phyloP scores from a whole-genome alignment of 2,888 invertebrate species.

The Phanerotoma sp. region DNA sequence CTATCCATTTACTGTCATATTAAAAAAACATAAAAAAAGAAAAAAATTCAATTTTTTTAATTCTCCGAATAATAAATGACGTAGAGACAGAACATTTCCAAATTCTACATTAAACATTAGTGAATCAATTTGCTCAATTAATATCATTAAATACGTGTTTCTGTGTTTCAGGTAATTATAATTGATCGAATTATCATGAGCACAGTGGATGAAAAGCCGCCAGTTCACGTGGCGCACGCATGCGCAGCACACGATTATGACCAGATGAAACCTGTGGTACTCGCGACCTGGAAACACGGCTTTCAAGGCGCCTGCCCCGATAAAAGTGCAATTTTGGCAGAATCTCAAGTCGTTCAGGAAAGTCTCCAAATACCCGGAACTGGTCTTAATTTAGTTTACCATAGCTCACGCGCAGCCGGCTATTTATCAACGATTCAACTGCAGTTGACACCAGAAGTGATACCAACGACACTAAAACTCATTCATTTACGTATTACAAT shows the following conservation, averaged over 20 bases:
- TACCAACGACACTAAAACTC: constrained; percentile 78
- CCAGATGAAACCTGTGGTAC: constrained; percentile 87
- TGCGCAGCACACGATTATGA: constrained; percentile 90
- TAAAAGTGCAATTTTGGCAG: constrained; percentile 84
- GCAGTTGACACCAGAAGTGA: constrained; percentile 82
- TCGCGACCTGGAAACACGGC: constrained; percentile 93
- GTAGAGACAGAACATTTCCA: too few relatives aligned
- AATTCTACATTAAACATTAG: too few relatives aligned
- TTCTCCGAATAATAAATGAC: too few relatives aligned
- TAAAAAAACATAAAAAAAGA: too few relatives aligned
- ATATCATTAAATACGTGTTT: too few relatives aligned
- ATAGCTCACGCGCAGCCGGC: constrained; percentile 91
- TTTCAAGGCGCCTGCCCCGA: constrained; percentile 95
- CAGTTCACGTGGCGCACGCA: constrained; percentile 69
- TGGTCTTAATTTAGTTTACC: constrained; percentile 93
- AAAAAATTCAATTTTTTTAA: too few relatives aligned
- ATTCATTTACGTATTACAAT: constrained; percentile 92
- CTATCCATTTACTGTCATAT: too few relatives aligned
- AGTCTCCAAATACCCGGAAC: constrained; percentile 93
- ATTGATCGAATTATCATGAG: constrained; percentile 85
- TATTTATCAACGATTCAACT: constrained; percentile 91
- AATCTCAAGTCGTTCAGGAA: constrained; percentile 94
- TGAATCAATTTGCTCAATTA: too few relatives aligned
- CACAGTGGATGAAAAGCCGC: constrained; percentile 75
- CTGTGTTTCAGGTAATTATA: constrained; percentile 88